phyloP scores from a whole-genome alignment of 1,140 invertebrate species.

The Steinernema khuongi region DNA sequence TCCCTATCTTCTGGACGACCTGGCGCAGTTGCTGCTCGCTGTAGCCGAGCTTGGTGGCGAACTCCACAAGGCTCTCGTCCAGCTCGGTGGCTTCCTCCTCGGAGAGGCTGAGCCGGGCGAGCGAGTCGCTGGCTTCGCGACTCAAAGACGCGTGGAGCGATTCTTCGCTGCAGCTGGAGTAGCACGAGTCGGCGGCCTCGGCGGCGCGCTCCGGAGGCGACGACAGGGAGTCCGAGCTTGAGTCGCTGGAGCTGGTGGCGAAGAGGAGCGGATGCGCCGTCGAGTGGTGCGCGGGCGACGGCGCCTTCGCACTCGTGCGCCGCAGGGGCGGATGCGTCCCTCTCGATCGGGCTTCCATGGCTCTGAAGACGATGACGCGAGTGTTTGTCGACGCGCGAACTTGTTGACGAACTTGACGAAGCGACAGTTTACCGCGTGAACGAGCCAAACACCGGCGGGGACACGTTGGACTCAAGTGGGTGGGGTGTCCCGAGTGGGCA shows the following conservation, averaged over 20 bases:
- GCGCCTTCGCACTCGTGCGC: background rate
- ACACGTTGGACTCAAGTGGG: no score
- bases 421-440: no score
- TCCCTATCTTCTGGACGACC: slow-evolving; percentile 24
- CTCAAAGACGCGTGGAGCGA: background rate
- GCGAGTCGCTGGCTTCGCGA: slow-evolving; percentile 20
- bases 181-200: background rate
- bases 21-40: slow-evolving; percentile 16
- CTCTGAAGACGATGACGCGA: no score
- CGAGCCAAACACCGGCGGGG: no score
- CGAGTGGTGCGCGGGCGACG: background rate
- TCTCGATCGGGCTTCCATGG: background rate
- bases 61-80: slow-evolving; percentile 21
- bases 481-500: no score
- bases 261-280: slow-evolving; percentile 13
- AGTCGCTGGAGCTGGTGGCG: background rate
- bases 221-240: background rate
- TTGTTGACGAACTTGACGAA: no score
- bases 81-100: slow-evolving; percentile 36
- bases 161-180: slow-evolving; percentile 6
- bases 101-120: slow-evolving; percentile 40
- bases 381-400: no score
- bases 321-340: slow-evolving; percentile 9
- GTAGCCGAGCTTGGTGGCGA: slow-evolving; percentile 31
- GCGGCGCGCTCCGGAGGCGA: background rate